Conservation (phyloP, 2,797 vertebrate genomes). For the Microctenopoma stevenorrisi region DNA sequence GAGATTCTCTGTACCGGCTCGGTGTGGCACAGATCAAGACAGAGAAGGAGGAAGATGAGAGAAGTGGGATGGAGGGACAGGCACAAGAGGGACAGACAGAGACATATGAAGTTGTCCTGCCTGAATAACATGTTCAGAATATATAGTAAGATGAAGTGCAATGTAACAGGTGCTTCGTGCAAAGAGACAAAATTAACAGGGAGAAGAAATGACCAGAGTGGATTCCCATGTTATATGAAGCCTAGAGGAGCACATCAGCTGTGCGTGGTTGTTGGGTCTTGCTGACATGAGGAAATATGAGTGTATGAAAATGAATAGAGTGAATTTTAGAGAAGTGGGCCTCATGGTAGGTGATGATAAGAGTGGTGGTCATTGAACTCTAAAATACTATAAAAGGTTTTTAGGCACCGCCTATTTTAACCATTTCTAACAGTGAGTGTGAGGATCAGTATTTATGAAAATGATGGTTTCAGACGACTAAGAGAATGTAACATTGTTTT, state of each 20-base stretch:
- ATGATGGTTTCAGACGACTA: constrained; percentile 18
- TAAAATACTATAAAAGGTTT: not conserved
- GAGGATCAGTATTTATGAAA: not conserved
- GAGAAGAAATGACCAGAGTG: not conserved
- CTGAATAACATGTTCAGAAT: constrained; percentile 37
- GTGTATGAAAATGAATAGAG: not conserved
- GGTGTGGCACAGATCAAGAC: constrained; percentile 97
- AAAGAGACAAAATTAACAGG: not conserved
- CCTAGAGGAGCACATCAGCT: not conserved
- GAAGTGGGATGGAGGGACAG: constrained; percentile 37
- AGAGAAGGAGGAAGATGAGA: constrained; percentile 82
- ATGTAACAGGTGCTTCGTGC: not conserved
- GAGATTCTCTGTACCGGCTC: constrained; percentile 93
- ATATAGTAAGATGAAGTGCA: not conserved
- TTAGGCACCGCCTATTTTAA: not conserved
- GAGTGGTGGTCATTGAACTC: not conserved
- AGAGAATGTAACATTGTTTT: constrained; percentile 39
- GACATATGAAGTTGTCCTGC: constrained; percentile 52
- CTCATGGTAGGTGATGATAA: not conserved
- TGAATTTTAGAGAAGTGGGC: not conserved
- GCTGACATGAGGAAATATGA: not conserved
- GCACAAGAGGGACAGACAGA: constrained; percentile 40
- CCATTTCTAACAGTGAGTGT: not conserved
- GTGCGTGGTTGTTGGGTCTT: not conserved
- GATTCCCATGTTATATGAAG: not conserved